Base-by-base conservation (phyloP, 2,113 vertebrate species). In the Amblyornis subalaris region DNA sequence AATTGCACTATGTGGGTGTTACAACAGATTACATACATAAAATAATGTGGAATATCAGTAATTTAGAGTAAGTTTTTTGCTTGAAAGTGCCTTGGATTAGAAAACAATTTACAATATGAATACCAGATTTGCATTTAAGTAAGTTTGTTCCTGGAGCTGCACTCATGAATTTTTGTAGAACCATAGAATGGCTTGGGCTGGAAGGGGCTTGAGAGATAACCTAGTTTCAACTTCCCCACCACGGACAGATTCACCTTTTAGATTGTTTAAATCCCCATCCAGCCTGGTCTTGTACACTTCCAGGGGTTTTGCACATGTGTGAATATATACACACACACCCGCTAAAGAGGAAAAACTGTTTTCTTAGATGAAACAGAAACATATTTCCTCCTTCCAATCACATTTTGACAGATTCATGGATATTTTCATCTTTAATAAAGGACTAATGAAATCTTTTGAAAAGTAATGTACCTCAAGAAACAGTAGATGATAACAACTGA, bases 391-490 rank as follows among this genome's bases (percentile, higher is more conserved):
- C 21, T 79, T 81, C n/a, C 15, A 94, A 19, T 10, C 57, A 71
- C 66, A 48, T 75, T 95, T 93, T 94, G 60, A 86, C 80, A 91
- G 77, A 85, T 57, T 89, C 36, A 87, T 88, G 77, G 51, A 7
- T 93, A 64, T 85, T 89, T 88, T 51, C 22, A 89, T 70, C 42
- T 86, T 88, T 90, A 94, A 24, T 57, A 85, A 55, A 91, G 26
- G 60, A 75, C 44, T 92, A 94, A 96, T 73, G 81, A 94, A 95
- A 93, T 26, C 35, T 64, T 91, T 92, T 94, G 71, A 89, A 96
- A 96, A 96, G 47, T 71, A 91, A 94, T 69, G 35, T 84, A 64
- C 62, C 47, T 93, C 29, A 95, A 25, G 31, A 92, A 95, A 93
- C 47, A 84, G 54, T 89, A 94, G 94, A 96, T 89, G 40, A 60